These are phyloP conservation scores for Ellobium chinense DNA, from an alignment of 2,888 invertebrate species.

Conservation along the genomic window DNA sequence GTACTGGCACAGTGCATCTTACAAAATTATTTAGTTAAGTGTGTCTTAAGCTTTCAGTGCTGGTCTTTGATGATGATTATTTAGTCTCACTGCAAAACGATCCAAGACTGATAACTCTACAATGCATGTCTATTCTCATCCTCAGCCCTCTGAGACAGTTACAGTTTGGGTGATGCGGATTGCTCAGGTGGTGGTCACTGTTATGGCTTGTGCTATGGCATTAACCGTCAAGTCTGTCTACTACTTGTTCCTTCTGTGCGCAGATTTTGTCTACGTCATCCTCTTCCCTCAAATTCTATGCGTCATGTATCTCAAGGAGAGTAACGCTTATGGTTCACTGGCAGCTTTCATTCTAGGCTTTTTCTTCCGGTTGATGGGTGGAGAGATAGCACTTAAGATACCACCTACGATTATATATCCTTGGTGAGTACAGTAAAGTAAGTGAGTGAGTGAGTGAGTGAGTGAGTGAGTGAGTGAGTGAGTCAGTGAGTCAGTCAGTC, in stretches of 20 bases:
- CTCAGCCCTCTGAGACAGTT: conserved; percentile 95
- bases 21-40: too few species aligned
- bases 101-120: too few species aligned
- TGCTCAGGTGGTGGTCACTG: conserved; percentile 87
- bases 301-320: conserved; percentile 96
- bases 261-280: conserved; percentile 98
- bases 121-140: too few species aligned
- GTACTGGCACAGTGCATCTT: too few species aligned
- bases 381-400: conserved; percentile 43
- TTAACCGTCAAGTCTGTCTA: conserved; percentile 98
- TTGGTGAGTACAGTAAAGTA: conserved; percentile 38
- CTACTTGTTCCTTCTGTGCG: conserved; percentile 99
- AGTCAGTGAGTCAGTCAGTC: too few species aligned
- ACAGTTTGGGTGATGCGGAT: conserved; percentile 91
- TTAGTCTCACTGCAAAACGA: too few species aligned
- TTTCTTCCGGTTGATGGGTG: conserved; percentile 47
- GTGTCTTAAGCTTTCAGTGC: too few species aligned
- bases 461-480: too few species aligned
- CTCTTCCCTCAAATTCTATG: conserved; percentile 98
- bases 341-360: conserved; percentile 72
- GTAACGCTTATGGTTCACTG: conserved; percentile 97
- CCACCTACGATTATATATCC: conserved; percentile 34
- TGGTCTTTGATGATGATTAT: too few species aligned
- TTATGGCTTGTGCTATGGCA: conserved; percentile 93
- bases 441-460: too few species aligned